Conservation (phyloP, 1,140 invertebrate species). For the Sinonovacula constricta region DNA sequence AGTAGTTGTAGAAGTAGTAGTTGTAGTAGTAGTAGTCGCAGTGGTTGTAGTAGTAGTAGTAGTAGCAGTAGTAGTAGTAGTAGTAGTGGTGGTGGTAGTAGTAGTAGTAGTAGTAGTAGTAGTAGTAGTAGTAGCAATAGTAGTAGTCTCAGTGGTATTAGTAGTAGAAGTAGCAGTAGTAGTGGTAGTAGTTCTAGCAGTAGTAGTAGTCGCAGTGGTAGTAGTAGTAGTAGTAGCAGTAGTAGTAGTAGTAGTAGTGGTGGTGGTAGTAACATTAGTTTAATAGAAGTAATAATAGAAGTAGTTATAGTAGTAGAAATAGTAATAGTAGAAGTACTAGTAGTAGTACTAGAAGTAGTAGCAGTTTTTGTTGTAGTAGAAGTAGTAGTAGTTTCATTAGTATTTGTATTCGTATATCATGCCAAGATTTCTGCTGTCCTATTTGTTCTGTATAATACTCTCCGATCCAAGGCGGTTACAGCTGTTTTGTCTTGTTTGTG, state of each 20-base stretch:
- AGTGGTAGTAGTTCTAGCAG: neutral
- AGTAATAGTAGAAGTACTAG: neutral
- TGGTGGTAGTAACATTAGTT: neutral
- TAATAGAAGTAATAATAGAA: neutral
- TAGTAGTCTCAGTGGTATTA: neutral
- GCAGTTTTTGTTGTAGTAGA: too few species aligned
- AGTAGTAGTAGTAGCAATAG: slow-evolving; percentile 16
- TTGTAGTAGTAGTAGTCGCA: too few species aligned
- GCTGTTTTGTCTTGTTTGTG: too few species aligned
- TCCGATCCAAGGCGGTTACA: too few species aligned
- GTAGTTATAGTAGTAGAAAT: too few species aligned
- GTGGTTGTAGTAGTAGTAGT: too few species aligned
- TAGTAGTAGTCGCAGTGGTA: slow-evolving; percentile 1
- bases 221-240: slow-evolving; percentile 1
- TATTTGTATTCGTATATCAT: neutral
- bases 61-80: neutral
- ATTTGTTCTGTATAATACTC: too few species aligned
- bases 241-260: slow-evolving; percentile 4
- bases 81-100: neutral
- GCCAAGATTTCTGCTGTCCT: too few species aligned
- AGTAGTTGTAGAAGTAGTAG: too few species aligned
- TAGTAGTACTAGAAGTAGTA: neutral
- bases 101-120: slow-evolving; percentile 5
- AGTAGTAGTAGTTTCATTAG: neutral
- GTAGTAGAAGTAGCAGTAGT: neutral